Evolutionary conservation across 2,113 vertebrate species (phyloP).

Genomic region (Condylura cristata): DNA sequence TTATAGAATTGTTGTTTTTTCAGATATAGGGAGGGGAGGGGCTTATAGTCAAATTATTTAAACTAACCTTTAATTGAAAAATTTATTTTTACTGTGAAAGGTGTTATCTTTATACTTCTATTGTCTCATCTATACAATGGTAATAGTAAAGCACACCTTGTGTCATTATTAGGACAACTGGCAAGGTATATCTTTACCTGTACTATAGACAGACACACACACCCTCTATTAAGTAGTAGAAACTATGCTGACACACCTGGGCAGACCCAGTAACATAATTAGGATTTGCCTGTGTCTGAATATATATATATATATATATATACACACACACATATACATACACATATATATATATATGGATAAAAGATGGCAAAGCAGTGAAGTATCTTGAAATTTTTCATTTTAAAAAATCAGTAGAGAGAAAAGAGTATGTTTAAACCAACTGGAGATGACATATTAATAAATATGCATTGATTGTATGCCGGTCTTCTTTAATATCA

Average conservation of each 20-base stretch:
- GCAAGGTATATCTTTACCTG: background rate
- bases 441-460: background rate
- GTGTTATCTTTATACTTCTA: background rate
- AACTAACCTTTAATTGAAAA: background rate
- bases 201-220: background rate
- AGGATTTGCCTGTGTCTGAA: background rate
- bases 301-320: no score
- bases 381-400: background rate
- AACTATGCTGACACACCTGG: background rate
- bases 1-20: background rate
- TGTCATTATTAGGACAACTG: background rate
- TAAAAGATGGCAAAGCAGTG: background rate
- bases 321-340: no score
- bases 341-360: no score
- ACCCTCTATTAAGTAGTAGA: background rate
- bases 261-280: background rate
- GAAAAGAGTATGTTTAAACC: background rate
- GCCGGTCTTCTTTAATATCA: background rate
- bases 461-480: background rate
- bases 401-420: background rate
- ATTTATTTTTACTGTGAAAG: background rate
- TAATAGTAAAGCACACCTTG: background rate
- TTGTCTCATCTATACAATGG: background rate
- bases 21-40: background rate
- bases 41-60: conserved; percentile 1